phyloP scores from a whole-genome alignment of 2,888 invertebrate genomes.

The Corythucha ciliata region DNA sequence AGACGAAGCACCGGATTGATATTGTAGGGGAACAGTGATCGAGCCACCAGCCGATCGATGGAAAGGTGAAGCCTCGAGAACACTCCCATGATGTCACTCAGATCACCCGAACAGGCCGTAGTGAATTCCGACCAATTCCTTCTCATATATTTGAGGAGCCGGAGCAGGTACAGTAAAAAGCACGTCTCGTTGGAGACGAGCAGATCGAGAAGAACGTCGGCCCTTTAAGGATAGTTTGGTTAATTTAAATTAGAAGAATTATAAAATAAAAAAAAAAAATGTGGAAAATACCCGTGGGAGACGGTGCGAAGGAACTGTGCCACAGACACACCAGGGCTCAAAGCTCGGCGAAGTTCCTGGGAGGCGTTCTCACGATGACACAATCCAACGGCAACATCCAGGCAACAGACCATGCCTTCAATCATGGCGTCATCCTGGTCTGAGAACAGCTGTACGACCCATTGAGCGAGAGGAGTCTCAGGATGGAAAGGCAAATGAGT shows the following conservation, averaged over 20 bases:
- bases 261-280: no score
- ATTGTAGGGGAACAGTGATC: constrained; percentile 79
- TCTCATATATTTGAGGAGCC: constrained; percentile 74
- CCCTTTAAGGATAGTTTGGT: no score
- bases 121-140: constrained; percentile 77
- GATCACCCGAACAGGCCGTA: constrained; percentile 59
- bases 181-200: constrained; percentile 86
- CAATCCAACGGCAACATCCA: constrained; percentile 78
- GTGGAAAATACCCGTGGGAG: constrained; percentile 47
- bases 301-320: constrained; percentile 76
- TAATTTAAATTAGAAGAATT: no score
- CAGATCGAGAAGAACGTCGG: constrained; percentile 56
- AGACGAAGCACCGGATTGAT: constrained; percentile 77
- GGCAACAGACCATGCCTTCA: constrained; percentile 83
- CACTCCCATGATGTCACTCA: constrained; percentile 77
- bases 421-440: constrained; percentile 87
- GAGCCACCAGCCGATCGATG: constrained; percentile 71
- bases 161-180: constrained; percentile 70
- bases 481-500: constrained; percentile 74
- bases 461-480: constrained; percentile 76
- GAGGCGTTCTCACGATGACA: constrained; percentile 71
- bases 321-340: constrained; percentile 79
- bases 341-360: constrained; percentile 67
- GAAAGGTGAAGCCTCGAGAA: constrained; percentile 67
- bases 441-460: constrained; percentile 76